Evolutionary conservation across 1,140 invertebrate species (phyloP).

Genomic region (Steinernema khuongi): DNA sequence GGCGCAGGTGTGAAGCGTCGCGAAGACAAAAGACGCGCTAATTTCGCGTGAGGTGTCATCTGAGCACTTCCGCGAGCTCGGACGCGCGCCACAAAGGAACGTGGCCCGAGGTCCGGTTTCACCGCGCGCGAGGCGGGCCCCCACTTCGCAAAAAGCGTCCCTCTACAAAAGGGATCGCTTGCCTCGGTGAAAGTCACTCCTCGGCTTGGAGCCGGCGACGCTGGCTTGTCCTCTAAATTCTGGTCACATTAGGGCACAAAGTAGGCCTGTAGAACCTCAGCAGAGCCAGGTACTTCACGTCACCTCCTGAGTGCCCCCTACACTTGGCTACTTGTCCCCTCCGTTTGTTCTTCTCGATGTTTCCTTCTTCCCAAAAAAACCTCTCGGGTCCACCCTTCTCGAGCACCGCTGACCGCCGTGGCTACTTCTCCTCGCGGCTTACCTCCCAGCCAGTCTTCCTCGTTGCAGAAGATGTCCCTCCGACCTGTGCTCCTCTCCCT

Average conservation of each 20-base stretch:
- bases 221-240: background rate
- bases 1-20: background rate
- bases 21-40: background rate
- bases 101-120: constrained; percentile 4
- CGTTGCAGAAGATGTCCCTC: background rate
- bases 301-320: background rate
- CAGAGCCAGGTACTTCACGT: background rate
- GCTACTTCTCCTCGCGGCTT: too few species aligned
- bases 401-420: too few species aligned
- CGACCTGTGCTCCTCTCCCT: background rate
- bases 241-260: background rate
- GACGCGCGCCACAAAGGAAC: constrained; percentile 1
- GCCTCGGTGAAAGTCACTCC: background rate
- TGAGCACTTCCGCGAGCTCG: background rate
- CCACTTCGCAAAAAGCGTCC: background rate
- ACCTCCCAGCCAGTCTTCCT: background rate
- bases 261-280: background rate
- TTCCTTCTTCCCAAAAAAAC: background rate
- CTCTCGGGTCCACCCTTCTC: too few species aligned
- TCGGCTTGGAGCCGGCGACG: background rate
- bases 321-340: background rate
- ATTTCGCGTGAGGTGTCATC: constrained; percentile 14
- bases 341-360: background rate
- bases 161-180: background rate
- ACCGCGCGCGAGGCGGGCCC: background rate